A percentile compares a stretch with the other conserved stretches of the same genome.
These are phyloP conservation scores for Trichoplusia ni DNA, from an alignment of 1,140 invertebrate genomes.

Conservation along the genomic window DNA sequence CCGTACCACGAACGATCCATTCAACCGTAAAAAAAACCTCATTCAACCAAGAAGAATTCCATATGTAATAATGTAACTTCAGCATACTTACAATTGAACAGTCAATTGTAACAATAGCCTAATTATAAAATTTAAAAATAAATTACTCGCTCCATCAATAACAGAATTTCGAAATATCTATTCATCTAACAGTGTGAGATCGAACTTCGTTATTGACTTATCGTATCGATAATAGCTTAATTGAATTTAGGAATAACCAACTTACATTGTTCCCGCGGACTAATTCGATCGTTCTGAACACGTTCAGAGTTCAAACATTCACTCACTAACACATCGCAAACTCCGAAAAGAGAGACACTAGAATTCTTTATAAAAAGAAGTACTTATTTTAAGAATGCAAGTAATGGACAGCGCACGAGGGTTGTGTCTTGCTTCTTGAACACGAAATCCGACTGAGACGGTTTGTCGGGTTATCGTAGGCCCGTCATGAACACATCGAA, in stretches of 20 bases:
- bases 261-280: slow-evolving; percentile 7
- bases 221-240: slow-evolving; percentile 20
- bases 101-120: slow-evolving; percentile 59
- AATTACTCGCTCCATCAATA: slow-evolving; percentile 59
- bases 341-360: not conserved
- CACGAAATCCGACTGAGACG: slow-evolving; percentile 46
- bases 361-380: not conserved
- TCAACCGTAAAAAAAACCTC: slow-evolving; percentile 45
- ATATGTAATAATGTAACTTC: slow-evolving; percentile 47
- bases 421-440: slow-evolving; percentile 33
- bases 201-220: slow-evolving; percentile 23
- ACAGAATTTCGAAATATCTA: slow-evolving; percentile 40
- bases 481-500: slow-evolving; percentile 51
- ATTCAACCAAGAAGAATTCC: slow-evolving; percentile 35
- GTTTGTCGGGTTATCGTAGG: slow-evolving; percentile 45
- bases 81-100: slow-evolving; percentile 54
- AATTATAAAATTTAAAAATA: slow-evolving; percentile 58
- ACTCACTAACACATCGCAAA: slow-evolving; percentile 20
- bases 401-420: not conserved
- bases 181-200: slow-evolving; percentile 25
- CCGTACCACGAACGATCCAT: slow-evolving; percentile 36
- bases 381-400: not conserved
- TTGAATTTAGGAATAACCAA: slow-evolving; percentile 14
- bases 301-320: not conserved
- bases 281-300: not conserved